phyloP scores from a whole-genome alignment of 2,888 invertebrate species.

The Darwinula stevensoni region DNA sequence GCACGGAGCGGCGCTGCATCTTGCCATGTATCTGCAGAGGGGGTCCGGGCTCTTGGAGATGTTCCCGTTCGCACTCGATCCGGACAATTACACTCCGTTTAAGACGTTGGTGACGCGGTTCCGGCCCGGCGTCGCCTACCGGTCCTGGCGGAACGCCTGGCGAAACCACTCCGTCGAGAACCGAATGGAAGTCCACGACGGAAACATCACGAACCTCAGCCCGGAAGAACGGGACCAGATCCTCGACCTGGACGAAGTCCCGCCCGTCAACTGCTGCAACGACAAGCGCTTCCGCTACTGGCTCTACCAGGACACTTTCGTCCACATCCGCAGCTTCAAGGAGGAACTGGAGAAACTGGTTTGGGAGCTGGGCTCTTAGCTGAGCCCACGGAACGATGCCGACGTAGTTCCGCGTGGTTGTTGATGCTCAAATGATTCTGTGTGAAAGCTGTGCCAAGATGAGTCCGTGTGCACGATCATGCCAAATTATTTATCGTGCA shows the following conservation, averaged over 20 bases:
- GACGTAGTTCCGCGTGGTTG: no score
- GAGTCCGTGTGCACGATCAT: no score
- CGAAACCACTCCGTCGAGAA: constrained; percentile 11
- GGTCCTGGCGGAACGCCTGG: constrained; percentile 15
- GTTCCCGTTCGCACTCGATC: constrained; percentile 17
- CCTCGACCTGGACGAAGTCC: constrained; percentile 12
- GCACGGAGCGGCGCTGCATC: constrained; percentile 17
- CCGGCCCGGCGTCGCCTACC: constrained; percentile 14
- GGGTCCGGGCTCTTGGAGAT: constrained; percentile 16
- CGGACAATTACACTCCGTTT: constrained; percentile 15
- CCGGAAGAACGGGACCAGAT: constrained; percentile 13
- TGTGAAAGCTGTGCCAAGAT: no score
- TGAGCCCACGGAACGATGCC: no score
- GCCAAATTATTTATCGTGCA: no score
- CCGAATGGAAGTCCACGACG: constrained; percentile 9
- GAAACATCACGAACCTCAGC: constrained; percentile 15
- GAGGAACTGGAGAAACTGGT: no score
- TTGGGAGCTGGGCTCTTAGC: no score
- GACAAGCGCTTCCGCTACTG: constrained; percentile 18
- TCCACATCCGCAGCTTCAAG: constrained; percentile 11
- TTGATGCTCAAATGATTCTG: no score
- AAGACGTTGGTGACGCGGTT: no score
- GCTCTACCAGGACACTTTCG: constrained; percentile 19
- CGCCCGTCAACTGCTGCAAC: constrained; percentile 16
- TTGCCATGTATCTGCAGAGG: constrained; percentile 15